Conservation (phyloP, 2,888 invertebrate species). For the Eupithecia pulchellata region DNA sequence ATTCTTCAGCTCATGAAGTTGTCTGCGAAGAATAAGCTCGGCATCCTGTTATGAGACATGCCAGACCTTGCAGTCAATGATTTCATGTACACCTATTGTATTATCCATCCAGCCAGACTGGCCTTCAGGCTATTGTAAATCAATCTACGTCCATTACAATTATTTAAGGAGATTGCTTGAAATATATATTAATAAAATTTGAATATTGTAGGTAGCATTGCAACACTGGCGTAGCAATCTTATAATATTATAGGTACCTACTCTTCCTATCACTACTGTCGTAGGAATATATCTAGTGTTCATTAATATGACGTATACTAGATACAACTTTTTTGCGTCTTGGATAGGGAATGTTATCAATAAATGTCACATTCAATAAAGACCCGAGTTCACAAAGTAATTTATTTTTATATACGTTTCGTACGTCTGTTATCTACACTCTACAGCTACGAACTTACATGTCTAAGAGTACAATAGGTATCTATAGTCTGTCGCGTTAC, state of each 20-base stretch:
- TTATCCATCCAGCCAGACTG: not conserved
- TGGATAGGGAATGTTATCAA: not conserved
- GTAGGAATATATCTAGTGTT: not conserved
- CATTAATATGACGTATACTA: not conserved
- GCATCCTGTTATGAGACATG: not conserved
- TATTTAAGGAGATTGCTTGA: slow-evolving; percentile 2
- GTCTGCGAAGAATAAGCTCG: not conserved
- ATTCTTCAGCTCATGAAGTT: not conserved
- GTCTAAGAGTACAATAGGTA: not conserved
- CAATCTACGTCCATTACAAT: slow-evolving; percentile 14
- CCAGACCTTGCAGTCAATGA: not conserved
- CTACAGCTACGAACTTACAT: slow-evolving; percentile 29
- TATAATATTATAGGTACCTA: not conserved
- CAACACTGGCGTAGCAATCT: not conserved
- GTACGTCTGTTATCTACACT: not conserved
- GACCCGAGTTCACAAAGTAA: slow-evolving; percentile 25
- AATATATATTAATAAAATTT: not conserved
- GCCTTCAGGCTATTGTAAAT: slow-evolving; percentile 7
- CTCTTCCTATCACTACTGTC: not conserved
- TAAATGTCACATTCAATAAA: slow-evolving; percentile 34
- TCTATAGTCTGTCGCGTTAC: slow-evolving; percentile 20
- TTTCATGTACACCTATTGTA: slow-evolving; percentile 7
- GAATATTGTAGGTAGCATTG: not conserved
- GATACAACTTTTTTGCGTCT: not conserved
- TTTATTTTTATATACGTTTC: slow-evolving; percentile 28